These are phyloP conservation scores for Sorex fumeus DNA, from an alignment of 2,113 vertebrate species.

Conservation along the genomic window DNA sequence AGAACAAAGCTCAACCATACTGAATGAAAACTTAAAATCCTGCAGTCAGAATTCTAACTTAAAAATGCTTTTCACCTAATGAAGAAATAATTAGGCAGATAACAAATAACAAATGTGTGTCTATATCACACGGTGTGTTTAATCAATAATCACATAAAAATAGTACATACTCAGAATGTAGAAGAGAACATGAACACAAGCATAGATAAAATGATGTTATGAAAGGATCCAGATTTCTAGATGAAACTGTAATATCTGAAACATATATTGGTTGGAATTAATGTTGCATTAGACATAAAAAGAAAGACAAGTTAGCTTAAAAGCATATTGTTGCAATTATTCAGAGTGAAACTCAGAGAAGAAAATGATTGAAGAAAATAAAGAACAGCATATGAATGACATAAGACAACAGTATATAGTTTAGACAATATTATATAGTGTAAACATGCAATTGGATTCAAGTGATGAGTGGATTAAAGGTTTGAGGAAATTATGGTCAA, in stretches of 20 bases:
- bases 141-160: not conserved
- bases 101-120: not conserved
- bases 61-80: not conserved
- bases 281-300: constrained; percentile 1
- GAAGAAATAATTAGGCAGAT: constrained; percentile 4
- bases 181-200: not conserved
- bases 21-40: constrained; percentile 29
- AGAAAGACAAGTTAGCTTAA: not conserved
- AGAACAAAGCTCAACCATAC: not conserved
- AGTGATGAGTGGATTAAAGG: not conserved
- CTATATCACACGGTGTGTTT: not conserved
- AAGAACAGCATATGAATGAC: constrained; percentile 14
- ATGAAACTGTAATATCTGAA: constrained; percentile 52
- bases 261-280: constrained; percentile 38
- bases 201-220: not conserved
- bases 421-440: not conserved
- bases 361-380: not conserved
- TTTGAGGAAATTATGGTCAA: not conserved
- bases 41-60: constrained; percentile 24
- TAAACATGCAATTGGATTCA: not conserved
- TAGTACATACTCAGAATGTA: not conserved
- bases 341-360: not conserved
- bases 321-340: not conserved
- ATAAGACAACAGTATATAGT: not conserved
- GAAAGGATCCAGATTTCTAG: not conserved